These are phyloP conservation scores for Paralichthys olivaceus DNA, from an alignment of 2,113 vertebrate species.

Conservation along the genomic window DNA sequence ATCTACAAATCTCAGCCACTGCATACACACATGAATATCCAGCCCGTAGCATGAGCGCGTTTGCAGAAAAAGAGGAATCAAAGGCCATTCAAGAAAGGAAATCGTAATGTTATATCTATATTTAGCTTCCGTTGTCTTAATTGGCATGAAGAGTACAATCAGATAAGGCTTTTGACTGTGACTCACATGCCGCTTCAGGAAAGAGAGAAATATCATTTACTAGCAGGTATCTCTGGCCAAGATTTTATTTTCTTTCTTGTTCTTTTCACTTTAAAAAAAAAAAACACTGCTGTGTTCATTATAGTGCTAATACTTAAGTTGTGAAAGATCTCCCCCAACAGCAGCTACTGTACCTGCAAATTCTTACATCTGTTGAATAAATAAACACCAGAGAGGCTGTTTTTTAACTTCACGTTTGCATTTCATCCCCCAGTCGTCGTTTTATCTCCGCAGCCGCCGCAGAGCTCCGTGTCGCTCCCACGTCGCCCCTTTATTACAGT, in stretches of 20 bases:
- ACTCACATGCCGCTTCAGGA: conserved; percentile 65
- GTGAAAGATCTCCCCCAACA: conserved; percentile 1
- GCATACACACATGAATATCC: conserved; percentile 54
- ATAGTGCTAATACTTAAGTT: conserved; percentile 8
- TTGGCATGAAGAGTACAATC: conserved; percentile 80
- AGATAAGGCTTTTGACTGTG: conserved; percentile 73
- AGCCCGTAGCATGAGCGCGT: conserved; percentile 44
- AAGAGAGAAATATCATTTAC: conserved; percentile 60
- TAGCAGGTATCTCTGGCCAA: conserved; percentile 42
- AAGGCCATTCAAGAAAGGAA: conserved; percentile 74
- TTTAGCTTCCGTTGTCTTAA: conserved; percentile 77
- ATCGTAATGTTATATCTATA: conserved; percentile 72
- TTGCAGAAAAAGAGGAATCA: conserved; percentile 50
- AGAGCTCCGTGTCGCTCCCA: conserved; percentile 54
- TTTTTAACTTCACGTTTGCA: not conserved
- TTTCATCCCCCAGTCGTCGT: conserved; percentile 13
- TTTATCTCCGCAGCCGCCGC: conserved; percentile 34
- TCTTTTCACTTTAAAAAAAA: not conserved
- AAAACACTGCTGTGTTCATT: conserved; percentile 30
- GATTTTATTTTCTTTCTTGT: not conserved
- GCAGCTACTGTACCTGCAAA: conserved; percentile 8
- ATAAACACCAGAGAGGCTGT: not conserved
- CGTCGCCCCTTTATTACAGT: conserved; percentile 52
- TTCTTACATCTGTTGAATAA: conserved; percentile 27
- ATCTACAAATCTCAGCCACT: conserved; percentile 56